phyloP scores from a whole-genome alignment of 2,888 invertebrate genomes.

The Oeneis ivallda region DNA sequence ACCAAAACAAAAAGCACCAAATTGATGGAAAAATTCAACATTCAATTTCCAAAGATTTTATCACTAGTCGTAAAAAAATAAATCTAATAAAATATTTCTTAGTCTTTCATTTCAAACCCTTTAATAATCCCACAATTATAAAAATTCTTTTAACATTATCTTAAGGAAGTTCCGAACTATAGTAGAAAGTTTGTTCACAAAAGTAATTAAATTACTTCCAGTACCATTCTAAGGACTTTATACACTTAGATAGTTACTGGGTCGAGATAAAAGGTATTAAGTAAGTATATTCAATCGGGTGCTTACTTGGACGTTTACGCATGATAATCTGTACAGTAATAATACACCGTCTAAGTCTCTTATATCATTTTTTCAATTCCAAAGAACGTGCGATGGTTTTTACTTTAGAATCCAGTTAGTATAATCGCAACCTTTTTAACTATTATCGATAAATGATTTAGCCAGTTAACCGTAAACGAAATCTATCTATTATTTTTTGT shows the following conservation, averaged over 20 bases:
- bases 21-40: not conserved
- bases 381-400: too few species aligned
- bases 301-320: not conserved
- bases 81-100: conserved; percentile 4
- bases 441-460: too few species aligned
- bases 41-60: conserved; percentile 42
- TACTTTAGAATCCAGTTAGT: too few species aligned
- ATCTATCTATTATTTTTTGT: too few species aligned
- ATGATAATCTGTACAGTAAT: too few species aligned
- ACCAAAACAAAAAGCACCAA: conserved; percentile 11
- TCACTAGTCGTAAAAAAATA: conserved; percentile 47
- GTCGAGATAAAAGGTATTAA: not conserved
- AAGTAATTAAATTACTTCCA: conserved; percentile 8
- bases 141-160: conserved; percentile 10
- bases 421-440: too few species aligned
- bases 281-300: not conserved
- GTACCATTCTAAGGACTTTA: not conserved
- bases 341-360: too few species aligned
- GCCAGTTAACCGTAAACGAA: too few species aligned
- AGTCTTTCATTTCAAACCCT: conserved; percentile 3
- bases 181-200: conserved; percentile 18
- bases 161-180: conserved; percentile 13
- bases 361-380: too few species aligned
- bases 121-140: not conserved
- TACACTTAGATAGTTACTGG: not conserved